phyloP scores from a whole-genome alignment of 2,113 vertebrate species.

The Neodon shergylaensis region DNA sequence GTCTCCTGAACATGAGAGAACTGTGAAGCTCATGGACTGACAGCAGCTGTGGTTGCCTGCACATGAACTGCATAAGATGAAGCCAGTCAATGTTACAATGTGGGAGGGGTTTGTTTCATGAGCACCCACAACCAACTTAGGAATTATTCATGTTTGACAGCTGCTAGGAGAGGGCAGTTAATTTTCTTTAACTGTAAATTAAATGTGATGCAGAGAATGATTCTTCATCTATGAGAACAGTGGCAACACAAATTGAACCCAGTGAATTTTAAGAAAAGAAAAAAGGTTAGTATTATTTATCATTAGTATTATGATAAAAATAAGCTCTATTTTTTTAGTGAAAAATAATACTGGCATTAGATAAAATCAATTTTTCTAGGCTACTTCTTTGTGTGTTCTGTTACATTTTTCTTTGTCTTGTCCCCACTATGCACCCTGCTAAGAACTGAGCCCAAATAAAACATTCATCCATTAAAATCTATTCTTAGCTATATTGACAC shows the following conservation, averaged over 20 bases:
- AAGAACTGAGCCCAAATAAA: neutral
- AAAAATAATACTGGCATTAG: neutral
- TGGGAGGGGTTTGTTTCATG: neutral
- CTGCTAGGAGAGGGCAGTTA: neutral
- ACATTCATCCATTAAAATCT: neutral
- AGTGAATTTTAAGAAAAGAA: neutral
- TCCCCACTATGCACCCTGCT: neutral
- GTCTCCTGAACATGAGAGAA: neutral
- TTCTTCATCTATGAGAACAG: neutral
- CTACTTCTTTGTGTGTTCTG: neutral
- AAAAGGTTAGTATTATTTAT: neutral
- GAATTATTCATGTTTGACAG: neutral
- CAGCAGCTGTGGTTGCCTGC: neutral
- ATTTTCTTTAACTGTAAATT: neutral
- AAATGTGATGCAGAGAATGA: neutral
- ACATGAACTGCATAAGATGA: neutral
- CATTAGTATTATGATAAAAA: neutral
- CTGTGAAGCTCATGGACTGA: too few relatives aligned
- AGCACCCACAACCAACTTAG: neutral
- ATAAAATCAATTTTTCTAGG: neutral
- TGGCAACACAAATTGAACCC: neutral
- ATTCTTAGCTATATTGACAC: neutral
- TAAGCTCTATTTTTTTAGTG: neutral
- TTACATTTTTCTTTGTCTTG: neutral
- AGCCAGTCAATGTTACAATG: neutral